Evolutionary conservation across 2,797 vertebrate species (phyloP).

Genomic region (Botia kubotai): DNA sequence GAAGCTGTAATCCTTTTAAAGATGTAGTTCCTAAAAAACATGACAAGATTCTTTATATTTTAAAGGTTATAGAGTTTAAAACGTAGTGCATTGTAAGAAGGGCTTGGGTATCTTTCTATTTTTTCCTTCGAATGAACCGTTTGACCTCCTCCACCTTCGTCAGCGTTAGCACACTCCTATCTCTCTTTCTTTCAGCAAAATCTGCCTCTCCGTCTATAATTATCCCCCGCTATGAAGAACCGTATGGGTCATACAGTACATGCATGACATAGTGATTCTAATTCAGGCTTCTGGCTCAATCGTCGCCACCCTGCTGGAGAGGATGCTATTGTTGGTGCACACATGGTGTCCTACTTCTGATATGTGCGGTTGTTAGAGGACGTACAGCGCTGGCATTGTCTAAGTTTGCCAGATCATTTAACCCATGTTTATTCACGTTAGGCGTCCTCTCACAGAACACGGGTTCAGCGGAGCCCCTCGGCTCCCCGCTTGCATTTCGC

Average conservation of each 20-base stretch:
- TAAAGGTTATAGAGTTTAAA: not conserved
- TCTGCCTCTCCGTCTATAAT: constrained; percentile 63
- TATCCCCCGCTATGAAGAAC: constrained; percentile 55
- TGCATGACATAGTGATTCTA: constrained; percentile 70
- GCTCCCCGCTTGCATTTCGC: constrained; percentile 20
- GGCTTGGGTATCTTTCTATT: not conserved
- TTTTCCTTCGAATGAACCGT: constrained; percentile 61
- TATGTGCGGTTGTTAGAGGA: constrained; percentile 29
- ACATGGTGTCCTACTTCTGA: constrained; percentile 57
- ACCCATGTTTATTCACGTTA: constrained; percentile 36
- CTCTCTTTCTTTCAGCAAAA: constrained; percentile 63
- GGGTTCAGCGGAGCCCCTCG: constrained; percentile 2
- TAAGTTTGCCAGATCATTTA: constrained; percentile 48
- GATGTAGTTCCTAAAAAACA: not conserved
- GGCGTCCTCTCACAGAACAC: constrained; percentile 27
- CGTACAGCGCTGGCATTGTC: constrained; percentile 23
- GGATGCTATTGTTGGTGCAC: constrained; percentile 56
- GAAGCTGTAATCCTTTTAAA: not conserved
- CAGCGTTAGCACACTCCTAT: constrained; percentile 63
- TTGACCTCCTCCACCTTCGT: constrained; percentile 70
- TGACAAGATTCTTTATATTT: not conserved
- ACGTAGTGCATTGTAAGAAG: not conserved
- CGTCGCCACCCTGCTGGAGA: constrained; percentile 44
- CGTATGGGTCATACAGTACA: constrained; percentile 60
- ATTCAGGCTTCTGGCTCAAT: constrained; percentile 67